Evolutionary conservation across 1,140 invertebrate species (phyloP), one percentile per base, ranked within the genome.

Genomic region (Steinernema khuongi): DNA sequence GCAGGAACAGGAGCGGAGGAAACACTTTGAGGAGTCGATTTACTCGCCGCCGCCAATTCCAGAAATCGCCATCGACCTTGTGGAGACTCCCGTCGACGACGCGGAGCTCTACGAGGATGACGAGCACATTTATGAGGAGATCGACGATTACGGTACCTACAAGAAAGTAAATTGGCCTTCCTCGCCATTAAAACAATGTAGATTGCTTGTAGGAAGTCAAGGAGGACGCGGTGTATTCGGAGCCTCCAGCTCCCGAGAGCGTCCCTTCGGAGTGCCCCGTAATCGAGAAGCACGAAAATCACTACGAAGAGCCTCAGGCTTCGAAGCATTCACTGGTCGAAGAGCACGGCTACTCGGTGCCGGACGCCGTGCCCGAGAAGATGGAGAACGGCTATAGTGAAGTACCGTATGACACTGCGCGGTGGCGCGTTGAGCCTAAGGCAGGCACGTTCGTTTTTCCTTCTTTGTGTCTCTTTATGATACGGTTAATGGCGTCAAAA

Each of bases 41-140:
- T 60, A 60, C 26, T 7, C 50, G 7, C 50, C 50, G 4, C 50
- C 50, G 50, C 14, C 4, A 26, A 60, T 60, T 26, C 50, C 50
- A 4, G 7, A 60, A 22, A 60, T 60, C 50, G 11, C 50, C 11
- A 60, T 60, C 50, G 19, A 60, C 19, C 50, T 60, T 11, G 50
- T 60, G 50, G 50, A 60, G 11, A 14, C 50, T 2, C 26, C 50
- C 4, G 4, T 22, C 14, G 70, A 72, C 17, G 71, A 28, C 28
- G 50, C 1, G 11, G 60, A 72, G 30, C 71, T 72, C 29, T 72
- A 72, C 44, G 66, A 72, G 67, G 71, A 72, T 26, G 71, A 72
- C 26, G 71, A 72, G 44, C 44, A 72, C 33, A 72, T 72, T 29
- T 72, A 72, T 29, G 71, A 72, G 44, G 71, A 72, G n/a, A 72